These are phyloP conservation scores for Carduelis carduelis DNA, from an alignment of 2,797 vertebrate species.

Conservation along the genomic window DNA sequence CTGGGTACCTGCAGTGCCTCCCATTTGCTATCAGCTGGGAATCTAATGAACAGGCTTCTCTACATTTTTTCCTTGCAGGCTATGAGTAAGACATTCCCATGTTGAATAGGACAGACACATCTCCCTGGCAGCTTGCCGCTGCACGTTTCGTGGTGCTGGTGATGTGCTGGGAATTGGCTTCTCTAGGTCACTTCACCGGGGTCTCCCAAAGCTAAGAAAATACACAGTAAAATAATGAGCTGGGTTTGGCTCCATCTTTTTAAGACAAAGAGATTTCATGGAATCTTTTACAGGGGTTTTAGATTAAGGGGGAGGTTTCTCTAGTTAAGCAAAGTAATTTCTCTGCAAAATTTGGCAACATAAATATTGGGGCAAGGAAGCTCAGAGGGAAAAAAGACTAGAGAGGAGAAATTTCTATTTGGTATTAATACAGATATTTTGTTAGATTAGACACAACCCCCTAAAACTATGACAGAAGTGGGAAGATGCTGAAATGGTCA, in stretches of 20 bases:
- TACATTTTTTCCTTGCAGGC: neutral
- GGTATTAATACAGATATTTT: neutral
- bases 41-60: neutral
- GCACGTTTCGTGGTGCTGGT: neutral
- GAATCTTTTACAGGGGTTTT: neutral
- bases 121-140: neutral
- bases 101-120: neutral
- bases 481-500: neutral
- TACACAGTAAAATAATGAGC: neutral
- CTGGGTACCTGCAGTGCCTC: neutral
- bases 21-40: neutral
- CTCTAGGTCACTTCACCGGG: neutral
- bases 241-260: neutral
- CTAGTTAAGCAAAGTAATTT: neutral
- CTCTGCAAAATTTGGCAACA: neutral
- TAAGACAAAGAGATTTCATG: neutral
- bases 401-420: neutral
- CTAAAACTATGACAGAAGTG: fast-evolving
- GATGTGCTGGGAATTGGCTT: neutral
- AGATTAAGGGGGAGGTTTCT: neutral
- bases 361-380: neutral
- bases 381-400: neutral
- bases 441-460: neutral
- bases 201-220: neutral
- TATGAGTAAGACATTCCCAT: neutral